Percentiles rank a stretch among this genome's conserved stretches.
These are phyloP conservation scores for Heterodera filipjevi DNA, from an alignment of 2,888 invertebrate genomes.

Conservation along the genomic window DNA sequence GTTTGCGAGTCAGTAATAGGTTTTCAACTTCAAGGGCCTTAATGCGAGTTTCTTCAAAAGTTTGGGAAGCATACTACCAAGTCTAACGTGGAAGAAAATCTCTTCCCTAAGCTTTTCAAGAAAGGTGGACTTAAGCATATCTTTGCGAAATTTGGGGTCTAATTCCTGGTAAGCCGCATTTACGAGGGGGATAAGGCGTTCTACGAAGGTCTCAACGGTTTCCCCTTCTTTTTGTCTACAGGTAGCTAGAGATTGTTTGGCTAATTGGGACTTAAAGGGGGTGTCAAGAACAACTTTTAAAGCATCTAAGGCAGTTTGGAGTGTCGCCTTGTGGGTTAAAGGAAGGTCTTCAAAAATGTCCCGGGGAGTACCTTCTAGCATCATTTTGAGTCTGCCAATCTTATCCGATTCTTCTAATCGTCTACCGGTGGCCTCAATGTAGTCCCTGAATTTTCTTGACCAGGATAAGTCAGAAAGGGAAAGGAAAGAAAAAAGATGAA, in stretches of 20 bases:
- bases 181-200: conserved; percentile 14
- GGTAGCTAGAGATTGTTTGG: no score
- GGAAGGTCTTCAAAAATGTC: conserved; percentile 9
- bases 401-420: neutral
- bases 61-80: no score
- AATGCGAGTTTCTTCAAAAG: no score
- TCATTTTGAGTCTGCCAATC: conserved; percentile 11
- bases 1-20: conserved; percentile 3
- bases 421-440: conserved; percentile 7
- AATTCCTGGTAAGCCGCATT: conserved; percentile 16
- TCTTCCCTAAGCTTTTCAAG: no score
- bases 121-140: conserved; percentile 12
- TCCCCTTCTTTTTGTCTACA: no score
- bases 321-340: neutral
- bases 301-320: neutral
- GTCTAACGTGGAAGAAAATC: no score
- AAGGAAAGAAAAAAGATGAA: no score
- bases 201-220: conserved; percentile 3
- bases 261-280: no score
- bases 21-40: conserved; percentile 18
- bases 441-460: conserved; percentile 11
- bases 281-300: conserved; percentile 9
- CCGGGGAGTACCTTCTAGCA: no score
- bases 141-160: conserved; percentile 5
- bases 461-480: no score